Percentiles rank a stretch among this genome's conserved stretches.
Evolutionary conservation across 2,888 invertebrate species (phyloP).

Genomic region (Agrochola lota): DNA sequence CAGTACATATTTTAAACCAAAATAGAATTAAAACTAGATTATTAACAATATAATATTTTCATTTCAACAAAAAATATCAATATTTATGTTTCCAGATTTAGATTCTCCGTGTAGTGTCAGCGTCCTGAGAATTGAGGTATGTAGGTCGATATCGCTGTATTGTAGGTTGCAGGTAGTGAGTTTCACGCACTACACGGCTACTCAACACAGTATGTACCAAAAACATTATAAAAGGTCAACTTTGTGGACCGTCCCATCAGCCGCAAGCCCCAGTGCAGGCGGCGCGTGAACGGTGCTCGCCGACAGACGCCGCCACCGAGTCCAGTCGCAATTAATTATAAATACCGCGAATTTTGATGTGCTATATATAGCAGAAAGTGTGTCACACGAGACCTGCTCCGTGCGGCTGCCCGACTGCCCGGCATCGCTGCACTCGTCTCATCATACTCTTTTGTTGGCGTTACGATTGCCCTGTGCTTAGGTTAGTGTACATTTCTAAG

Average conservation of each 20-base stretch:
- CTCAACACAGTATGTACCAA: not conserved
- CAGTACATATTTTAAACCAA: not conserved
- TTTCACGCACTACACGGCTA: not conserved
- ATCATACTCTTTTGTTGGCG: no score
- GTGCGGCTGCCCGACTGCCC: not conserved
- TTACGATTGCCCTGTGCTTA: not conserved
- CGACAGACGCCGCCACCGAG: not conserved
- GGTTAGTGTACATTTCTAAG: not conserved
- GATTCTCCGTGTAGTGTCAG: slow-evolving; percentile 31
- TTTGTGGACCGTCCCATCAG: not conserved
- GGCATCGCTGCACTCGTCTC: slow-evolving; percentile 2
- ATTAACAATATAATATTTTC: slow-evolving; percentile 19
- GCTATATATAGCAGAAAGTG: slow-evolving; percentile 43
- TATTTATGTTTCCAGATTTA: slow-evolving; percentile 35
- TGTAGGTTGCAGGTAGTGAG: not conserved
- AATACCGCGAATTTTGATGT: slow-evolving; percentile 45
- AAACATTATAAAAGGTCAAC: not conserved
- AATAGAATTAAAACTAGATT: slow-evolving; percentile 28
- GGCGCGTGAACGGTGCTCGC: not conserved
- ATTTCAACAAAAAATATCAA: slow-evolving; percentile 27
- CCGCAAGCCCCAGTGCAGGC: not conserved
- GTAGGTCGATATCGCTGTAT: slow-evolving; percentile 27
- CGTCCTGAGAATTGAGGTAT: slow-evolving; percentile 20
- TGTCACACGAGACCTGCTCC: slow-evolving; percentile 32
- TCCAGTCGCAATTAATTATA: slow-evolving; percentile 38